Evolutionary conservation across 2,888 invertebrate species (phyloP).

Genomic region (Leptopilina drosophilae): DNA sequence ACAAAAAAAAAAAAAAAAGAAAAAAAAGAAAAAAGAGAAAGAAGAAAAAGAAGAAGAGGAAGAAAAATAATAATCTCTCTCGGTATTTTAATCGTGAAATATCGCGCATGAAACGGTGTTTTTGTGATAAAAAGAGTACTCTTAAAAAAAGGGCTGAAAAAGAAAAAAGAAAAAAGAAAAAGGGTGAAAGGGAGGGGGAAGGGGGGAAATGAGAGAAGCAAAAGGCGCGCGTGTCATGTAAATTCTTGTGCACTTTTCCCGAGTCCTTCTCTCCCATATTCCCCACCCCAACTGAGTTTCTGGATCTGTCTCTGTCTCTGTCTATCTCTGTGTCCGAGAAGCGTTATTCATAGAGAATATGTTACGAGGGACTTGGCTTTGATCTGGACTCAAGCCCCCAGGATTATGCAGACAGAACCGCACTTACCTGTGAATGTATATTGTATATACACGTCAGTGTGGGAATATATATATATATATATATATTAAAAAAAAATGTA

Average conservation of each 20-base stretch:
- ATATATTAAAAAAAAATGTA: slow-evolving; percentile 6
- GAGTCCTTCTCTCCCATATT: slow-evolving; percentile 22
- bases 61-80: too few relatives aligned
- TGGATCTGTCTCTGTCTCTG: slow-evolving; percentile 38
- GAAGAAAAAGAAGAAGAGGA: background rate
- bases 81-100: slow-evolving; percentile 8
- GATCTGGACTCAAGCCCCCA: slow-evolving; percentile 67
- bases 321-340: slow-evolving; percentile 49
- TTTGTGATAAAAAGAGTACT: slow-evolving; percentile 28
- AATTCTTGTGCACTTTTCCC: slow-evolving; percentile 50
- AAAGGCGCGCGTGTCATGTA: slow-evolving; percentile 52
- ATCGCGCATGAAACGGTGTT: slow-evolving; percentile 21
- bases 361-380: slow-evolving; percentile 70
- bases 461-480: background rate
- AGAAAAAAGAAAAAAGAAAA: too few relatives aligned
- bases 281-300: background rate
- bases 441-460: too few relatives aligned
- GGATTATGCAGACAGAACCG: slow-evolving; percentile 65
- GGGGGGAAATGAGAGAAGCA: background rate
- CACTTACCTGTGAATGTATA: slow-evolving; percentile 48
- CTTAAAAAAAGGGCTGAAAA: background rate
- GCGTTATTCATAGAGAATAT: slow-evolving; percentile 73
- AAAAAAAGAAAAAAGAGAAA: too few relatives aligned
- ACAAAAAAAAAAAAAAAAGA: too few relatives aligned
- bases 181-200: too few relatives aligned